Evolutionary conservation across 2,113 vertebrate species (phyloP).

Genomic region (Porphyrio hochstetteri): DNA sequence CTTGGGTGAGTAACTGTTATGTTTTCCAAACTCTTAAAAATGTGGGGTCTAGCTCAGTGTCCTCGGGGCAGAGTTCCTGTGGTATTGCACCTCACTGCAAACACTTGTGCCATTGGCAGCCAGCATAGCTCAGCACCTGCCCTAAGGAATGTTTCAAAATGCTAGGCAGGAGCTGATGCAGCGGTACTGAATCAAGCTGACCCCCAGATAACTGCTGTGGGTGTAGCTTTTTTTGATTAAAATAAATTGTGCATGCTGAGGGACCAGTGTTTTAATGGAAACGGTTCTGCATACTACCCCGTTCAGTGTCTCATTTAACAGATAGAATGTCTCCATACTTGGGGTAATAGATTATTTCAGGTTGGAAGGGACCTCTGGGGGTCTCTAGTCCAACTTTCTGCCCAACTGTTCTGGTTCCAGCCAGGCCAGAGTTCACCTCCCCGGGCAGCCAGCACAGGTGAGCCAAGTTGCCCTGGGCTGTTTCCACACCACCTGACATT

Average conservation of each 20-base stretch:
- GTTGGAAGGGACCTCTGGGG: background rate
- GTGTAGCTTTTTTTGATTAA: background rate
- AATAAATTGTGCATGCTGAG: background rate
- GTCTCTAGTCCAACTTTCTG: background rate
- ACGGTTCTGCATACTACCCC: background rate
- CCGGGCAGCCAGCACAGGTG: too few species aligned
- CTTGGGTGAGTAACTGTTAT: conserved; percentile 86
- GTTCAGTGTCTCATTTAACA: background rate
- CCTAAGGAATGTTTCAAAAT: background rate
- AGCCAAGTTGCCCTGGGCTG: too few species aligned
- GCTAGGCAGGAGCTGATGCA: background rate
- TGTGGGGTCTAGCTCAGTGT: background rate
- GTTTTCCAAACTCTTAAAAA: background rate
- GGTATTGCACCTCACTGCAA: background rate
- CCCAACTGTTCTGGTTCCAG: background rate
- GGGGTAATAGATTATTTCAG: background rate
- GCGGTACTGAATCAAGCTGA: background rate
- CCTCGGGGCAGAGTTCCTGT: background rate
- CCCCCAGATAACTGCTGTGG: background rate
- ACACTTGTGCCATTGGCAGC: background rate
- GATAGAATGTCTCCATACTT: background rate
- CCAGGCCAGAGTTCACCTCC: too few species aligned
- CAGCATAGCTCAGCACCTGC: background rate
- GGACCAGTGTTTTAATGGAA: background rate
- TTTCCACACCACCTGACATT: too few species aligned